Evolutionary conservation across 2,888 invertebrate genomes (phyloP), one percentile per base, ranked within the genome.

Genomic region (Eudemis profundana): DNA sequence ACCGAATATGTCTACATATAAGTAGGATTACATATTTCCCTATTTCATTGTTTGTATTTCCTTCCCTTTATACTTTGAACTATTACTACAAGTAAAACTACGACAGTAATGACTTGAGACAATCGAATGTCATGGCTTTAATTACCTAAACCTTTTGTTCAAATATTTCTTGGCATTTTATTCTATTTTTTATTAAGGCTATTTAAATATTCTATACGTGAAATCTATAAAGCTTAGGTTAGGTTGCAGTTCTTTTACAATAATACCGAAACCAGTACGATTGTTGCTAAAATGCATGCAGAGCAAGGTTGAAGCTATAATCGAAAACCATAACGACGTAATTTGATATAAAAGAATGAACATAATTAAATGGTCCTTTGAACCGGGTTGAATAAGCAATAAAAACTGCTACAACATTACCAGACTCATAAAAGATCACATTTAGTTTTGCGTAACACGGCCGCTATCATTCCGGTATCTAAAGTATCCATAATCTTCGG

Each of bases 361-460:
- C 44, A 4, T 7, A 10, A 33, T 33, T 8, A n/a, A 12, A 19
- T 19, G 44, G 21, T 46, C n/a, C 23, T 27, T 14, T 27, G 15
- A 21, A 40, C 7, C 7, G 40, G 14, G 40, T 53, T 27, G 10
- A 33, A 23, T 40, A 10, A 19, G 36, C 33, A 33, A 33, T 17
- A 12, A 12, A 7, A 14, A 8, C 7, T 3, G 10, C 4, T 12
- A 27, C 15, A 36, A 15, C 14, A 53, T 53, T 29, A 12, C 29
- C 12, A 1, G 17, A 50, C n/a, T 12, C 12, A 42, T 53, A 40
- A 38, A 38, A 40, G 8, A 15, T 0, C 17, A 12, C 27, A 4
- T 42, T 54, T 42, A 42, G 27, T 19, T 44, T 19, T 21, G 15
- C 54, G 23, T 29, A 44, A 29, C 40, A 27, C 23, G 19, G 15